These are phyloP conservation scores for Lycopodina hypogea DNA, from an alignment of 37 sponge, comb jelly and placozoan species.

Conservation along the genomic window DNA sequence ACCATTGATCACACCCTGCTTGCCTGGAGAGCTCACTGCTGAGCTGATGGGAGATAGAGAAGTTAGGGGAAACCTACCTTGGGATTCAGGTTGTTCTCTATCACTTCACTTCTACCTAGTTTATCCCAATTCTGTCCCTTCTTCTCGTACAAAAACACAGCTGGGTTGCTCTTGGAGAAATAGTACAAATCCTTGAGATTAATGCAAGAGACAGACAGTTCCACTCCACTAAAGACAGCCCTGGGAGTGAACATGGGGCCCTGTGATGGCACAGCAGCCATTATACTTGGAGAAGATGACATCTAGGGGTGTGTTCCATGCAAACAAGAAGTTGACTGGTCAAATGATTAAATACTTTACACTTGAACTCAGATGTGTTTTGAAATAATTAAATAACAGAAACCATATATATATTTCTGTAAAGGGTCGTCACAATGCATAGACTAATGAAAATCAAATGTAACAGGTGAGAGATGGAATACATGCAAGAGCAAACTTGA, in stretches of 20 bases:
- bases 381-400: too few relatives aligned
- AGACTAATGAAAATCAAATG: too few relatives aligned
- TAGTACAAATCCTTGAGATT: constrained; percentile 72
- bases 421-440: too few relatives aligned
- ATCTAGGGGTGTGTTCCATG: too few relatives aligned
- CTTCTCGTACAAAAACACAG: constrained; percentile 63
- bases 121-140: constrained; percentile 40
- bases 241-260: constrained; percentile 12
- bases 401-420: too few relatives aligned
- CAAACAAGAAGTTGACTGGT: too few relatives aligned
- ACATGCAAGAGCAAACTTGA: too few relatives aligned
- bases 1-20: too few relatives aligned
- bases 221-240: constrained; percentile 61
- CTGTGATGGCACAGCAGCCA: background rate
- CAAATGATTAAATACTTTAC: too few relatives aligned
- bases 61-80: constrained; percentile 49
- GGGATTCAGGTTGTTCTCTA: constrained; percentile 84
- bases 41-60: background rate
- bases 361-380: too few relatives aligned
- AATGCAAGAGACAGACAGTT: constrained; percentile 74
- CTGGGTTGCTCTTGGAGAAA: constrained; percentile 92
- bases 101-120: constrained; percentile 78
- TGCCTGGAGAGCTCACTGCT: background rate
- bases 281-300: too few relatives aligned
- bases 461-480: too few relatives aligned